A percentile compares a stretch with the other conserved stretches of the same genome.
These are phyloP conservation scores for Heliconius ismenius DNA, from an alignment of 2,888 invertebrate genomes.

Conservation along the genomic window DNA sequence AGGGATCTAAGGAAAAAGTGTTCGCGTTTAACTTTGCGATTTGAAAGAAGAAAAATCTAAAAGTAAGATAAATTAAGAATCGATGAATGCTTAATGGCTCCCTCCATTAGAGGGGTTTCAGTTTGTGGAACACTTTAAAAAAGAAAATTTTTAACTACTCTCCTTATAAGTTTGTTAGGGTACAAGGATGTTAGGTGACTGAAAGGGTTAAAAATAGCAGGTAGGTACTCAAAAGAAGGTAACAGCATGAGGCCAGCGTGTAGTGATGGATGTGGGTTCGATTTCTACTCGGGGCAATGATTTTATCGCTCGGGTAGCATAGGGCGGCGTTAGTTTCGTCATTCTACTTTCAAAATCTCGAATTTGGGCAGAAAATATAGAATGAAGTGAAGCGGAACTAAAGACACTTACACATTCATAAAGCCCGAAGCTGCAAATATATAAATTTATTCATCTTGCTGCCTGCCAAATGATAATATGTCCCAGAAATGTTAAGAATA, in stretches of 20 bases:
- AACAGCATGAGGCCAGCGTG: too few relatives aligned
- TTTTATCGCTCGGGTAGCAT: too few relatives aligned
- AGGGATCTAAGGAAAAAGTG: conserved; percentile 60
- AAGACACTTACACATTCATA: too few relatives aligned
- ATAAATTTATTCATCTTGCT: too few relatives aligned
- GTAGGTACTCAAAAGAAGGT: too few relatives aligned
- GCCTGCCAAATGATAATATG: too few relatives aligned
- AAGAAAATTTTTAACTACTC: conserved; percentile 70
- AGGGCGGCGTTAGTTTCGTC: background rate
- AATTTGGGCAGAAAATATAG: background rate
- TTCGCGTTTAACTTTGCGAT: conserved; percentile 61
- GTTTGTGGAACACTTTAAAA: conserved; percentile 64
- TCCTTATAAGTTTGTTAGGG: conserved; percentile 63
- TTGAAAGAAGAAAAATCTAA: conserved; percentile 72
- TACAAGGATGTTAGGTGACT: conserved; percentile 51
- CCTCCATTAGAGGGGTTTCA: conserved; percentile 76
- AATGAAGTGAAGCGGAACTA: background rate
- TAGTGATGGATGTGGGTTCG: too few relatives aligned
- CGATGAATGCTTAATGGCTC: conserved; percentile 78
- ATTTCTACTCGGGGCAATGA: too few relatives aligned
- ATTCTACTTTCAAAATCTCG: background rate
- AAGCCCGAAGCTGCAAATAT: too few relatives aligned
- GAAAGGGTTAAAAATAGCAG: conserved; percentile 23
- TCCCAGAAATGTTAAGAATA: too few relatives aligned
- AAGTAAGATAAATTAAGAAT: conserved; percentile 77